Evolutionary conservation across 2,888 invertebrate genomes (phyloP).

Genomic region (Drosophila ezoana): DNA sequence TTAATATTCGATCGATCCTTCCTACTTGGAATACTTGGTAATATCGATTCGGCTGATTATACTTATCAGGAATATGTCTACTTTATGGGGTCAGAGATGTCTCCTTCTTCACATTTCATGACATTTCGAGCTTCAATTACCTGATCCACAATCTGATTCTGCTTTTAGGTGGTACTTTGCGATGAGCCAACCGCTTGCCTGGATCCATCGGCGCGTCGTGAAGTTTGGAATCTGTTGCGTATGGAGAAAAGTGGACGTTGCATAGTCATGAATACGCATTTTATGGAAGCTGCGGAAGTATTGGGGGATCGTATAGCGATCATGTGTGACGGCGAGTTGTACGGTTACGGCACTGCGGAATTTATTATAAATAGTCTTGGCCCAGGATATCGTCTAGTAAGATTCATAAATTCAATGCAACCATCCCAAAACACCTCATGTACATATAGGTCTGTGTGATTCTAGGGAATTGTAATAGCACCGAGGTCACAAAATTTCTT

Average conservation of each 20-base stretch:
- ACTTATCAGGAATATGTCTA: too few relatives aligned
- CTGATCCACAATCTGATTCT: too few relatives aligned
- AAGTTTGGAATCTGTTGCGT: constrained; percentile 92
- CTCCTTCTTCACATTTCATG: too few relatives aligned
- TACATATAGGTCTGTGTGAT: constrained; percentile 82
- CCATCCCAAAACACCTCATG: not conserved
- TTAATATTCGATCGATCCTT: too few relatives aligned
- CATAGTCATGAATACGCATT: constrained; percentile 92
- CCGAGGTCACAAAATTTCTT: constrained; percentile 87
- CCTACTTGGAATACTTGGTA: too few relatives aligned
- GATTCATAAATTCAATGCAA: constrained; percentile 3
- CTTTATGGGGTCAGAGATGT: too few relatives aligned
- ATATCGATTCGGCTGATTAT: too few relatives aligned
- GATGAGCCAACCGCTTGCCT: constrained; percentile 93
- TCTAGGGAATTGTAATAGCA: constrained; percentile 84
- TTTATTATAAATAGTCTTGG: constrained; percentile 92
- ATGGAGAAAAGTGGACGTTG: constrained; percentile 89
- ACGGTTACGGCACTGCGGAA: constrained; percentile 91
- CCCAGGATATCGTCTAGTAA: constrained; percentile 90
- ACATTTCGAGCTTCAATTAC: too few relatives aligned
- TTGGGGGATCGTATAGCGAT: constrained; percentile 94
- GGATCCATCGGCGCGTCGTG: constrained; percentile 92
- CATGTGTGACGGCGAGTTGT: constrained; percentile 91
- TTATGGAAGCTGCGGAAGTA: constrained; percentile 95
- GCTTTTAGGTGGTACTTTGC: constrained; percentile 86